Base-by-base conservation (phyloP, 2,113 vertebrate genomes). In the Scatophagus argus region DNA sequence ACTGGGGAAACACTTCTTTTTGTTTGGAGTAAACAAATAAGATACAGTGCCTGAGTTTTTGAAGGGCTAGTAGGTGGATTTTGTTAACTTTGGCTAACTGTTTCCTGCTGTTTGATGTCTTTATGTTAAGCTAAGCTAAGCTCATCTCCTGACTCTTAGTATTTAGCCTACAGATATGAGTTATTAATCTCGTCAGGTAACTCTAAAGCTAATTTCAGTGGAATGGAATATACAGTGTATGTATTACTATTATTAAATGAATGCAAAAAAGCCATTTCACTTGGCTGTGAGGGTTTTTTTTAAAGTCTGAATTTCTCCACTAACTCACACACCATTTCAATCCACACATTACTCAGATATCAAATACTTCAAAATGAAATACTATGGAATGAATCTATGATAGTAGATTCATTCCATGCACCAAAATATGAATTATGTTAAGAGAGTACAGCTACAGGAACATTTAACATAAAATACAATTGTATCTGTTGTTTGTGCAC, bases 401-500 rank as follows among this genome's bases (percentile, higher is more conserved):
- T n/a, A n/a, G n/a, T 78, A 23, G 14, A 47, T 38, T 17, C 0
- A 43, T 38, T 17, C 38, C 6, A 51, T 7, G n/a, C 6, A 10
- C 6, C 17, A 4, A 66, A 38, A 65, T 36, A n/a, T 60, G 19
- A 66, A 51, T 43, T 49, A 65, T 55, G 29, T 34, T 46, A 1
- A 32, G 13, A 51, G 11, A 54, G 25, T 51, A 5, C 21, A 23
- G 54, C 32, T 44, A 34, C 19, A 60, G 8, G 1, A n/a, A 25
- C 6, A 14, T 4, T 25, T 59, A 49, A 60, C 25, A 17, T 65
- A 23, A 73, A 32, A 47, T n/a, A n/a, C n/a, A n/a, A n/a, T n/a
- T n/a, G n/a, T n/a, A n/a, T n/a, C n/a, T n/a, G n/a, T n/a, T n/a
- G 34, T 44, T 51, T 65, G 67, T 49, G 43, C 73, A 70, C 38